These are phyloP conservation scores for Megalurothrips usitatus DNA, from an alignment of 2,888 invertebrate species.

Conservation along the genomic window DNA sequence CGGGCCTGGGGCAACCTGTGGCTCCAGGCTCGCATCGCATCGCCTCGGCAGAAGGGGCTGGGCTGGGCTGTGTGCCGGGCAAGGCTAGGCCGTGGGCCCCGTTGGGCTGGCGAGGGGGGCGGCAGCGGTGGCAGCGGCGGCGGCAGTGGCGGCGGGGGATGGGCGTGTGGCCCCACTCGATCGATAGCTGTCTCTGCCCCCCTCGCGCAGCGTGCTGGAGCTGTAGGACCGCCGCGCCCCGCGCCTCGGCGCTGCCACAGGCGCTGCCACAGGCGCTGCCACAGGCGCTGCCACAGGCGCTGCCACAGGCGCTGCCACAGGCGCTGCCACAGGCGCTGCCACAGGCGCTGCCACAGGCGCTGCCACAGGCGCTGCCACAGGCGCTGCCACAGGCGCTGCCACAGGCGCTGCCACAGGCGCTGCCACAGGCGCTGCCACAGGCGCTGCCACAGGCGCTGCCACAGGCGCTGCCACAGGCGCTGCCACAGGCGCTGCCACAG, in stretches of 20 bases:
- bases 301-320: too few relatives aligned
- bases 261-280: too few relatives aligned
- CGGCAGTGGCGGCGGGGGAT: constrained; percentile 30
- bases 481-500: too few relatives aligned
- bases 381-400: constrained; percentile 28
- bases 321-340: not conserved
- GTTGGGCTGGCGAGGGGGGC: not conserved
- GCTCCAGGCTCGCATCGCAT: constrained; percentile 26
- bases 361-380: not conserved
- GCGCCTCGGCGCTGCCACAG: constrained; percentile 32
- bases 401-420: too few relatives aligned
- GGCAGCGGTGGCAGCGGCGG: not conserved
- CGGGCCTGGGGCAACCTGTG: constrained; percentile 16
- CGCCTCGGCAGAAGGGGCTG: constrained; percentile 35
- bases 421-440: not conserved
- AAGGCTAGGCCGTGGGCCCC: not conserved
- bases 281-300: too few relatives aligned
- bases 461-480: too few relatives aligned
- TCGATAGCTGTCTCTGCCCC: constrained; percentile 31
- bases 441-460: constrained; percentile 31
- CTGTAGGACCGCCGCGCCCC: constrained; percentile 31
- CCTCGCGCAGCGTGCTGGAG: constrained; percentile 34
- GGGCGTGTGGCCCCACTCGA: constrained; percentile 30
- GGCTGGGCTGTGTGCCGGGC: constrained; percentile 26
- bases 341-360: too few relatives aligned